A percentile compares a stretch with the other conserved stretches of the same genome.
Evolutionary conservation across 2,113 vertebrate species (phyloP).

Genomic region (Oreocharis arfaki): DNA sequence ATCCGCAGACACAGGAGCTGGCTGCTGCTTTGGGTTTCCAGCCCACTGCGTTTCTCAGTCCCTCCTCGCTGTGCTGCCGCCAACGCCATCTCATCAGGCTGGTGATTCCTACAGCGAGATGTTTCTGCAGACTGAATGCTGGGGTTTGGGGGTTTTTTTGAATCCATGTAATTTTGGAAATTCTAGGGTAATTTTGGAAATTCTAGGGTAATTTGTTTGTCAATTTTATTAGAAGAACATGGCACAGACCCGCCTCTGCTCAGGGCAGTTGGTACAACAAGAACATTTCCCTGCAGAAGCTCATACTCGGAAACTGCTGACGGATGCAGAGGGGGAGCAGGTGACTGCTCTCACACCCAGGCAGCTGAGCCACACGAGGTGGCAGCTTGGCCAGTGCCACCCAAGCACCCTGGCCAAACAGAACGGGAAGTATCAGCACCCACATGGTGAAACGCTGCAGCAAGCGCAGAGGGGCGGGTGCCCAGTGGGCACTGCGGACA

Average conservation of each 20-base stretch:
- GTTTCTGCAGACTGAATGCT: neutral
- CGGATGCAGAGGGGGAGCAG: neutral
- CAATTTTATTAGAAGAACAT: neutral
- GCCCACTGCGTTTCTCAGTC: neutral
- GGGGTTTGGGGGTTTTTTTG: neutral
- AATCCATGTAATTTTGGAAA: neutral
- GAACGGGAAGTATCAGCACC: fast-evolving
- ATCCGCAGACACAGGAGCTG: neutral
- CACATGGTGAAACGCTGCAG: fast-evolving
- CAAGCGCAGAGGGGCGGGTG: fast-evolving
- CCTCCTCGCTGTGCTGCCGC: neutral
- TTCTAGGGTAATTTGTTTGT: neutral
- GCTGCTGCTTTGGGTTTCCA: neutral
- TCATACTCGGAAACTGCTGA: fast-evolving
- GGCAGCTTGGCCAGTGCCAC: neutral
- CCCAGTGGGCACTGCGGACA: fast-evolving
- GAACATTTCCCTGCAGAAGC: neutral
- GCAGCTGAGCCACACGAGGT: fast-evolving
- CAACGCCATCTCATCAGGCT: neutral
- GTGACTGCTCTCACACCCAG: fast-evolving
- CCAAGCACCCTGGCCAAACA: neutral
- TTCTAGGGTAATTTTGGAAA: neutral
- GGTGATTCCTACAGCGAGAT: neutral
- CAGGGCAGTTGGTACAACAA: neutral
- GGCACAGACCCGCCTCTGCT: neutral